phyloP scores from a whole-genome alignment of 2,113 vertebrate genomes.

The Phasianus colchicus region DNA sequence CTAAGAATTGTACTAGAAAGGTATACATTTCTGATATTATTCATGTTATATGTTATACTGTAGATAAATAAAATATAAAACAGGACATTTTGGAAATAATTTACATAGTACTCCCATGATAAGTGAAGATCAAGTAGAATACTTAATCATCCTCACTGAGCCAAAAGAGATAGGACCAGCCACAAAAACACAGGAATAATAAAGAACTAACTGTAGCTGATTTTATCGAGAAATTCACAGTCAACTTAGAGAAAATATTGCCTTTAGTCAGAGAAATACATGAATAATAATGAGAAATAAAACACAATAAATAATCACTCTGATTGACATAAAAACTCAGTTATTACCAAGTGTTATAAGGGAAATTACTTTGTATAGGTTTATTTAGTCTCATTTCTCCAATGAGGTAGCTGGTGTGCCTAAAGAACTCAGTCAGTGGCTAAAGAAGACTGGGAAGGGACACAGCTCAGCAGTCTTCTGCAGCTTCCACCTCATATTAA shows the following conservation, averaged over 20 bases:
- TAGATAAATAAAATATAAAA: conserved; percentile 13
- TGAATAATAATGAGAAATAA: conserved; percentile 23
- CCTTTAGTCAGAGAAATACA: conserved; percentile 32
- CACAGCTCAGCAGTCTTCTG: not conserved
- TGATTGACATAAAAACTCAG: not conserved
- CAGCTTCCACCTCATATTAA: not conserved
- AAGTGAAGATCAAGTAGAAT: conserved; percentile 58
- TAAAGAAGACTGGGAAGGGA: not conserved
- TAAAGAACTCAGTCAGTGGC: not conserved
- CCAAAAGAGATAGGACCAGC: conserved; percentile 5
- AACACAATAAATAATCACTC: not conserved
- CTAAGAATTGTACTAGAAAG: not conserved
- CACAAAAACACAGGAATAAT: conserved; percentile 37
- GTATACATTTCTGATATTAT: not conserved
- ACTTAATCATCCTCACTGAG: conserved; percentile 49
- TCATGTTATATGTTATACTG: conserved; percentile 1
- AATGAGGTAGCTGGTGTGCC: not conserved
- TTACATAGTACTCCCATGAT: conserved; percentile 37
- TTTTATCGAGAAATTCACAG: conserved; percentile 30
- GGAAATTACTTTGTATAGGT: not conserved
- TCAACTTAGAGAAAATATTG: not conserved
- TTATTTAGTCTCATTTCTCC: not conserved
- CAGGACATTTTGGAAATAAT: conserved; percentile 24
- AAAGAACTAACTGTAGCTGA: conserved; percentile 1
- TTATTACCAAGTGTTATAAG: not conserved